These are phyloP conservation scores for Cervus canadensis DNA, from an alignment of 2,113 vertebrate genomes.

Conservation along the genomic window DNA sequence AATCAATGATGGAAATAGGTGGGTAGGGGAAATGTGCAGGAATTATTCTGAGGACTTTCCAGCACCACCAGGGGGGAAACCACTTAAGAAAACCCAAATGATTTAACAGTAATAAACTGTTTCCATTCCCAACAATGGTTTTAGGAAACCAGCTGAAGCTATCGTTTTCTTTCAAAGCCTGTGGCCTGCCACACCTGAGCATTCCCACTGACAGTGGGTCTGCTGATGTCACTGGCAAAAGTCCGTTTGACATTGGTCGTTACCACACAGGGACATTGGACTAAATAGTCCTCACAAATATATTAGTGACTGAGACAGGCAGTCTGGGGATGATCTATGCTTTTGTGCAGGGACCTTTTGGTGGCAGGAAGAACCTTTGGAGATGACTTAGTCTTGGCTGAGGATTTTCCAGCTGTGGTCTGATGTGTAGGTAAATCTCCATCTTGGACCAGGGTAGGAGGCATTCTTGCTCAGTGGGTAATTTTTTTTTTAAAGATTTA, in stretches of 20 bases:
- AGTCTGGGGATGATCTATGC: background rate
- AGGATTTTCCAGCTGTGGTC: background rate
- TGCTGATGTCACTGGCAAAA: background rate
- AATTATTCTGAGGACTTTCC: background rate
- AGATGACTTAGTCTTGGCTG: background rate
- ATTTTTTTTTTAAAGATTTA: background rate
- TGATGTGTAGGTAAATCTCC: background rate
- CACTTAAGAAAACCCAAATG: conserved; percentile 5
- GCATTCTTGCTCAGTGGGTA: background rate
- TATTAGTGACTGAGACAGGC: background rate
- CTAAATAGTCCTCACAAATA: background rate
- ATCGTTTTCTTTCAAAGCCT: background rate
- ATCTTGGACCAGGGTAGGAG: background rate
- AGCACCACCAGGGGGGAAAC: background rate
- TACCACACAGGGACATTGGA: background rate
- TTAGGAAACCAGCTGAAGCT: background rate
- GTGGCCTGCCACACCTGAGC: background rate
- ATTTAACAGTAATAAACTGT: background rate
- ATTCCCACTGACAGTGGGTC: background rate
- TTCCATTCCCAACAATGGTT: background rate
- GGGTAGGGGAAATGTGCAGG: background rate
- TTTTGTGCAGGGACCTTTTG: background rate
- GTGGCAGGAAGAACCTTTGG: background rate
- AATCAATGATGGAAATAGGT: conserved; percentile 23
- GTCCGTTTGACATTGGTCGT: background rate